Evolutionary conservation across 2,113 vertebrate species (phyloP), one percentile per base, ranked within the genome.

Genomic region (Malurus alboscapulatus): DNA sequence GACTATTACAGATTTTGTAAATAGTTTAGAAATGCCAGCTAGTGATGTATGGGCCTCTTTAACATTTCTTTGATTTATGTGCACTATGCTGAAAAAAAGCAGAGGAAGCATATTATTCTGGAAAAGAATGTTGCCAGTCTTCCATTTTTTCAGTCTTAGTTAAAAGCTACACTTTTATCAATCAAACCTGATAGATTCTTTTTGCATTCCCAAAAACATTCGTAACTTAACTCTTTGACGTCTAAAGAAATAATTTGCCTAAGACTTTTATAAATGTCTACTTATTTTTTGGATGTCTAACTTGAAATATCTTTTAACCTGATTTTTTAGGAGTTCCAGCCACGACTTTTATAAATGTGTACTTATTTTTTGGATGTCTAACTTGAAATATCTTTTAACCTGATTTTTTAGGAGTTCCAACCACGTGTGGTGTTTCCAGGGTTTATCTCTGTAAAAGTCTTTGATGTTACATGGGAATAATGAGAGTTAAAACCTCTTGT

Each of bases 1-100:
- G 96, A 97, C 97, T 97, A 95, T 95, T 97, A 97, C 91, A 93
- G 95, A 96, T 96, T 97, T 96, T 82, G 97, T 97, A 98, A 98
- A 97, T 97, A 97, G 97, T 97, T 98, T 95, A 95, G 98, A 98
- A 98, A 98, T 98, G 98, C 97, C 98, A 98, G 57, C 85, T 94
- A 93, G 96, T 98, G 98, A 98, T 98, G 81, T 98, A 98, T 98
- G 97, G 96, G 91, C 61, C 97, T 97, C 95, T 97, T 98, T 98
- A 98, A 95, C 97, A 97, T 97, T 97, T 97, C 96, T 97, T 97
- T 98, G 98, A 98, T 98, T 98, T 98, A 98, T 98, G 98, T 96
- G 97, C 93, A 88, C 95, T 84, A 87, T 92, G 89, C 93, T 97
- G 95, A 96, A 97, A 98, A 95, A 98, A 98, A 97, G 98, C 98